These are phyloP conservation scores for Agonopterix subpropinquella DNA, from an alignment of 2,888 invertebrate species.

Conservation along the genomic window DNA sequence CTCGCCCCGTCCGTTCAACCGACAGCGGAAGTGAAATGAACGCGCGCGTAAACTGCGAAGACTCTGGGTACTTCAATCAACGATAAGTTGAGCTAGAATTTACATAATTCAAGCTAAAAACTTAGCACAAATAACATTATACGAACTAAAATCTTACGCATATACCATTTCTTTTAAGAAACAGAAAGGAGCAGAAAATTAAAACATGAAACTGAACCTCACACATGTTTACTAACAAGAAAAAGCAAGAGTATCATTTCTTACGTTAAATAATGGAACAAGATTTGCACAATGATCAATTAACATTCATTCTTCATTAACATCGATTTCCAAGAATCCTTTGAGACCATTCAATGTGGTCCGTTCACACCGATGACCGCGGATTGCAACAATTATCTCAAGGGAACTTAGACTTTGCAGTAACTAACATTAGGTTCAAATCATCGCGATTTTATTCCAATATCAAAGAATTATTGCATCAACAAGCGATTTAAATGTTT, in stretches of 20 bases:
- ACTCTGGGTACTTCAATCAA: conserved; percentile 24
- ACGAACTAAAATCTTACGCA: background rate
- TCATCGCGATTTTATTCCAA: background rate
- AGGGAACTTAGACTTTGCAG: background rate
- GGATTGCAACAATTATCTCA: conserved; percentile 1
- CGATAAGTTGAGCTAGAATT: conserved; percentile 12
- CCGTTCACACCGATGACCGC: conserved; percentile 8
- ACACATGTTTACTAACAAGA: background rate
- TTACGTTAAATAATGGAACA: conserved; percentile 2
- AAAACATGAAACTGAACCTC: too few relatives aligned
- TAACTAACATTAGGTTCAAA: background rate
- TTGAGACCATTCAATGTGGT: conserved; percentile 10
- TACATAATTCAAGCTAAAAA: conserved; percentile 1
- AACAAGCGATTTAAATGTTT: conserved; percentile 7
- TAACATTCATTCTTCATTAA: conserved; percentile 12
- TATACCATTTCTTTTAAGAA: too few relatives aligned
- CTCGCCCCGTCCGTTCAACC: conserved; percentile 61
- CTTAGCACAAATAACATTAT: background rate
- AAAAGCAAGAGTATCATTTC: background rate
- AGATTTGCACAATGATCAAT: conserved; percentile 12
- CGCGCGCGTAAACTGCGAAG: conserved; percentile 64
- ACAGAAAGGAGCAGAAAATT: too few relatives aligned
- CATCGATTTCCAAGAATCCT: conserved; percentile 11
- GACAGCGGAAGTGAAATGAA: conserved; percentile 70
- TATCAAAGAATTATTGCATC: conserved; percentile 4